Conservation (phyloP, 2,888 invertebrate species). For the Eledona agricola region DNA sequence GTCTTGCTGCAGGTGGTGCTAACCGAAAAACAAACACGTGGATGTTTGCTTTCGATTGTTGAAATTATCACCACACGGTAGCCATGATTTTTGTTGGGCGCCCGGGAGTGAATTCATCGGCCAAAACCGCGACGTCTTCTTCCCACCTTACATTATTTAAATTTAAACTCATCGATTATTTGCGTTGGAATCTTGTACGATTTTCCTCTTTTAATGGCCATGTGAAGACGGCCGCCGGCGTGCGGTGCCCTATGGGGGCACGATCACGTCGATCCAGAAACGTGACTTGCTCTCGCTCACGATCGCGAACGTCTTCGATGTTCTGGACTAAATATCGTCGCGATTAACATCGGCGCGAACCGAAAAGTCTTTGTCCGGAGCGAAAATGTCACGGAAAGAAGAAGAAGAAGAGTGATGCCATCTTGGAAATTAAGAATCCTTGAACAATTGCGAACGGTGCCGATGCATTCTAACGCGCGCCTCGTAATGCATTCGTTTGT, state of each 20-base stretch:
- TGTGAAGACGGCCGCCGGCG: too few species aligned
- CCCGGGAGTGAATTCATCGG: background rate
- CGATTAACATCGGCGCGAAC: too few species aligned
- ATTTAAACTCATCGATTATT: too few species aligned
- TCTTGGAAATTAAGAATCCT: slow-evolving; percentile 13
- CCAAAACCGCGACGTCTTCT: background rate
- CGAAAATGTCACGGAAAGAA: slow-evolving; percentile 15
- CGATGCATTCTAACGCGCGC: slow-evolving; percentile 4
- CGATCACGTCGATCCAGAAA: slow-evolving; percentile 25
- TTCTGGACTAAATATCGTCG: too few species aligned
- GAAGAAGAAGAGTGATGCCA: slow-evolving; percentile 1
- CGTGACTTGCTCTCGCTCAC: slow-evolving; percentile 21
- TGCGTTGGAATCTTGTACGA: slow-evolving; percentile 2
- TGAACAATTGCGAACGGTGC: slow-evolving; percentile 6
- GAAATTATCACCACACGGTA: slow-evolving; percentile 42
- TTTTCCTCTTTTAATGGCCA: background rate
- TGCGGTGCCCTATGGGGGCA: too few species aligned
- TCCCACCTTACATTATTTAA: too few species aligned
- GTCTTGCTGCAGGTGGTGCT: slow-evolving; percentile 51
- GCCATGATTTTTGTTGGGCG: slow-evolving; percentile 23
- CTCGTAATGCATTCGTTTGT: slow-evolving; percentile 9
- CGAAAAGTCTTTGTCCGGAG: slow-evolving; percentile 8
- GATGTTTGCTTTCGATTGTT: slow-evolving; percentile 45
- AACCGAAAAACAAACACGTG: slow-evolving; percentile 49
- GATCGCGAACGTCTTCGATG: slow-evolving; percentile 15